These are phyloP conservation scores for human DNA, from an alignment of 2,113 vertebrate species.

Conservation along the genomic window DNA sequence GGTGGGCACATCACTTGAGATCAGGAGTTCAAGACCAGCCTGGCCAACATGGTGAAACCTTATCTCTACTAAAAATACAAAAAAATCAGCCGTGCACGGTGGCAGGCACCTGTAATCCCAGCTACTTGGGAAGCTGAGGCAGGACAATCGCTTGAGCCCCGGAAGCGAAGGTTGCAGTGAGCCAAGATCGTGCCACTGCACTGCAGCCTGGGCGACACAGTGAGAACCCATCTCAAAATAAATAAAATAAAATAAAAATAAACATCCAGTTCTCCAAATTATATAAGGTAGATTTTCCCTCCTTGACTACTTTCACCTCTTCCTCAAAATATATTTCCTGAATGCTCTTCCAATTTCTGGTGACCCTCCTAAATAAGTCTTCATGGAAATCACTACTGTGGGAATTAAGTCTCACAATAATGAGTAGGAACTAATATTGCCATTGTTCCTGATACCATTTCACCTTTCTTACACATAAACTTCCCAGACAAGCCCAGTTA, in stretches of 20 bases:
- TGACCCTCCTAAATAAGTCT: not conserved
- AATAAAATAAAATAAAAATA: not conserved
- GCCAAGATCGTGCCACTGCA: not conserved
- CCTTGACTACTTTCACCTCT: not conserved
- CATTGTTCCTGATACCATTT: not conserved
- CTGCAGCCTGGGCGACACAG: not conserved
- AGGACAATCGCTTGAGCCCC: not conserved
- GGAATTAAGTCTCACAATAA: not conserved
- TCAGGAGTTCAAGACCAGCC: not conserved
- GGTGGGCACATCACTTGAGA: not conserved
- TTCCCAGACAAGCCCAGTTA: not conserved
- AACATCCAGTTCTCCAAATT: not conserved
- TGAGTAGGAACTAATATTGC: not conserved
- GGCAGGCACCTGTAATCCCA: not conserved
- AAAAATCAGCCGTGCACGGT: too few species aligned
- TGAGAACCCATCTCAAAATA: not conserved
- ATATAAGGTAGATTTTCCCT: not conserved
- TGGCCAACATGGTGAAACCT: too few species aligned
- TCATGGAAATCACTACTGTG: not conserved
- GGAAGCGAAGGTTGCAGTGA: not conserved
- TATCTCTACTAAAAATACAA: too few species aligned
- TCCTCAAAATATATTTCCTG: not conserved
- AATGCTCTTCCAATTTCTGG: not conserved
- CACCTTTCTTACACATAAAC: not conserved
- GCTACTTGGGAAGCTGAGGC: not conserved